Base-by-base conservation (phyloP, 2,113 vertebrate genomes). In the Cygnus buccinator region DNA sequence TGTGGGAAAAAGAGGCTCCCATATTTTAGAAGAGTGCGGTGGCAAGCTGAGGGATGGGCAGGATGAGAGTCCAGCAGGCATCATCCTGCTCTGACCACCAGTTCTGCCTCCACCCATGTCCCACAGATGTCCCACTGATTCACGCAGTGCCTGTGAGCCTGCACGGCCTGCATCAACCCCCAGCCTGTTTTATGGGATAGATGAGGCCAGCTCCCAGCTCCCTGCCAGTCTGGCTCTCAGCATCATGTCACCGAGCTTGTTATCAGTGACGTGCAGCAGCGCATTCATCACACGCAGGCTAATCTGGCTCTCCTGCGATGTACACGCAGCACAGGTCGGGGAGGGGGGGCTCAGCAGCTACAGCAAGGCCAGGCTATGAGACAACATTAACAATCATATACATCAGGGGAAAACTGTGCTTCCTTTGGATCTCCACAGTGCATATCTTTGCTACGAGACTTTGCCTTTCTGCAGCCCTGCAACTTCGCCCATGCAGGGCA, bases 221-320 rank as follows among this genome's bases (percentile, higher is more conserved):
- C 43, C 12, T 37, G 12, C 26, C 52, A 22, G 22, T 13, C 62
- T 61, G 44, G 48, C 63, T 94, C 41, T n/a, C 48, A 25, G 65
- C 44, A 35, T 18, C 55, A 59, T 3, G 0, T 28, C 67, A 1
- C 3, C 19, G 25, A 67, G 52, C 66, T 23, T 17, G 28, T 75
- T 75, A 54, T 50, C 88, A 50, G 48, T 10, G 58, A 44, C 33
- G 5, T 1, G 29, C 92, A 93, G 87, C 50, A 65, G 68, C 67
- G n/a, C 31, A 17, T 58, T 11, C 8, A 5, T 6, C 68, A 14
- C 55, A 37, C 0, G 0, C 4, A 1, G 6, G 76, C 37, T 62
- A 3, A n/a, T 11, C 54, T 4, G 1, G 4, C 54, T 62, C 21
- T 52, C 29, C 68, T 1, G 11, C 50, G 43, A 4, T 33, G n/a